Conservation (phyloP, 2,113 vertebrate genomes). For the Aldabrachelys gigantea region DNA sequence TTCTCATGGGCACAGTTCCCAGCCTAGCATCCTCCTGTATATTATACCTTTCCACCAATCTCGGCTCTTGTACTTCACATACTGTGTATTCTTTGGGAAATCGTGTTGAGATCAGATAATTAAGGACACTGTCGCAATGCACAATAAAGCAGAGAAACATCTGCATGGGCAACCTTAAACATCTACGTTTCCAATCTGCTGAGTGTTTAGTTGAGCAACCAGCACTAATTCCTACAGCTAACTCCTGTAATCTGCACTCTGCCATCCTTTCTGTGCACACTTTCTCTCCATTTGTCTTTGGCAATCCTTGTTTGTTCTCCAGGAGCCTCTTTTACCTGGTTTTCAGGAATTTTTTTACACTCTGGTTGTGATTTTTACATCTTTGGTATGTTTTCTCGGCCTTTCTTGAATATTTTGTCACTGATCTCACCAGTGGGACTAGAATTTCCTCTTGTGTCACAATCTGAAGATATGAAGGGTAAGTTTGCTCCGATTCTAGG, state of each 20-base stretch:
- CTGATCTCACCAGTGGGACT: neutral
- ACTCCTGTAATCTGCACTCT: conserved; percentile 3
- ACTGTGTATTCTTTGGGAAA: conserved; percentile 27
- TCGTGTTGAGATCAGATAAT: conserved; percentile 8
- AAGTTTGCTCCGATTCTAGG: neutral
- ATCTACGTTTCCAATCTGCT: accelerated
- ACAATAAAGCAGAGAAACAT: neutral
- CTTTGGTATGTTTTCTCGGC: neutral
- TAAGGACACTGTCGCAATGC: conserved; percentile 42
- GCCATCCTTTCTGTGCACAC: neutral
- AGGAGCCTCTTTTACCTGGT: neutral
- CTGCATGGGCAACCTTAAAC: neutral
- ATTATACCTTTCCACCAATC: conserved; percentile 26
- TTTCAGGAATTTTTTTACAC: neutral
- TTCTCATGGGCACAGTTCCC: neutral
- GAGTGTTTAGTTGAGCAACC: neutral
- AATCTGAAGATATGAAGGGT: neutral
- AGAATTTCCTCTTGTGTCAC: neutral
- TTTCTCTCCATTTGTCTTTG: neutral
- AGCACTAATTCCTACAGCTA: neutral
- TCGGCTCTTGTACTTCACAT: conserved; percentile 51
- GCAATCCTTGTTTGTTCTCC: neutral
- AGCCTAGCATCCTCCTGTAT: neutral
- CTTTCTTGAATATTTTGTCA: neutral
- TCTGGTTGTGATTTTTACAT: neutral